Base-by-base conservation (phyloP, 2,797 vertebrate species). In the Cuculus canorus region DNA sequence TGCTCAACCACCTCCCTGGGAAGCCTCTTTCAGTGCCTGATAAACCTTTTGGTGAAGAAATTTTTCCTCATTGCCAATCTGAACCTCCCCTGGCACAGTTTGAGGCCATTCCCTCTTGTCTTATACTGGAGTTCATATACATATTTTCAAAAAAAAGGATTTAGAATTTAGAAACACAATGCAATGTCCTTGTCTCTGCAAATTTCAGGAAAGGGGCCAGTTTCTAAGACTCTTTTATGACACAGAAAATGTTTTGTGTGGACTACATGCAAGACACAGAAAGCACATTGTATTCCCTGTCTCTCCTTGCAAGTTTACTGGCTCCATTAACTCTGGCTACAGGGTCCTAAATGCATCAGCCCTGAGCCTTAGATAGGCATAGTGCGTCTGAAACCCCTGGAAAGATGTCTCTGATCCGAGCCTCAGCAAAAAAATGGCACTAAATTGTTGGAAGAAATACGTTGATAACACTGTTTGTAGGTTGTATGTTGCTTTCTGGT, bases 391-490 rank as follows among this genome's bases (percentile, higher is more conserved):
- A 59, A 87, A 86, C 52, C 30, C 48, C 66, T 72, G 57, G 43
- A 66, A 76, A 33, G 41, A 7, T 13, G 5, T 5, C n/a, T 61
- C 35, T 66, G 33, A 7, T 56, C 27, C 35, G 13, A 19, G 25
- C 45, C 84, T 41, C 39, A 9, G 17, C 37, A 10, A 50, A 54
- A 54, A 41, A 89, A 2, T 28, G 21, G 11, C 43, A 32, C 53
- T 45, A 35, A 69, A 47, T 61, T 37, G 2, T 32, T 7, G 28
- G 25, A 13, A 35, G 82, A 59, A 61, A 35, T 18, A 11, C 0
- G 0, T 7, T 43, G 4, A 24, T 25, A 14, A 7, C 32, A 69
- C 47, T 19, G 2, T 3, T 2, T 17, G n/a, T 19, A 19, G 23
- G 14, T 11, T 65, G 3, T 7, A 18, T 9, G 39, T 75, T 1